Evolutionary conservation across 2,797 vertebrate species (phyloP).

Genomic region (Notolabrus celidotus): DNA sequence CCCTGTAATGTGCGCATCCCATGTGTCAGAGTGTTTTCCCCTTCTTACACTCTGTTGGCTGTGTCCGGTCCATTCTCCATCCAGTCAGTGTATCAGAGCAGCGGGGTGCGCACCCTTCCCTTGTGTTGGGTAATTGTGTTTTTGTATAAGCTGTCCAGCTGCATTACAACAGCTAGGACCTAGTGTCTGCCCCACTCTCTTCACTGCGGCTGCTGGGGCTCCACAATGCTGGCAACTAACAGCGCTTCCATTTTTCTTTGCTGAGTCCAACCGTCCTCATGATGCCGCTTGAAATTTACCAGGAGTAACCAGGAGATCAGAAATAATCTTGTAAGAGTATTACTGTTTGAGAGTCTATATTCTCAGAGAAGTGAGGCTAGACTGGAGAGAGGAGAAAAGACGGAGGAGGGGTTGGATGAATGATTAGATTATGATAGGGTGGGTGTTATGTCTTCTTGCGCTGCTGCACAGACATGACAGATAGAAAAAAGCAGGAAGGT

Average conservation of each 20-base stretch:
- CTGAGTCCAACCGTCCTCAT: conserved; percentile 26
- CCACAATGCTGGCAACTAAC: conserved; percentile 39
- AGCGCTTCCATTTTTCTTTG: conserved; percentile 18
- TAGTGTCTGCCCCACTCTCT: conserved; percentile 58
- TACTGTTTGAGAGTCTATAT: conserved; percentile 23
- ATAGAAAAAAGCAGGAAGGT: conserved; percentile 34
- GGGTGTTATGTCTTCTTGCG: conserved; percentile 54
- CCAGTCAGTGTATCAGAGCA: conserved; percentile 49
- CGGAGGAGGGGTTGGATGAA: conserved; percentile 20
- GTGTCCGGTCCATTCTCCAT: conserved; percentile 47
- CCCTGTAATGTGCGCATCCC: conserved; percentile 24
- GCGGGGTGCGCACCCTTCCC: conserved; percentile 37
- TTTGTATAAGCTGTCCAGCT: conserved; percentile 74
- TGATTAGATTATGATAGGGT: conserved; percentile 59
- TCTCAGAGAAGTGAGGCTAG: conserved; percentile 8
- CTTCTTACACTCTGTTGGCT: conserved; percentile 19
- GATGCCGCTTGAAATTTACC: conserved; percentile 37
- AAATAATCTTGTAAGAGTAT: neutral
- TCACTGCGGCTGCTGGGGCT: conserved; percentile 52
- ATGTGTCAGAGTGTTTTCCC: neutral
- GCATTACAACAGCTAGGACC: conserved; percentile 62
- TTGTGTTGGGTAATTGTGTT: conserved; percentile 74
- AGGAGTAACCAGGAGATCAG: conserved; percentile 36
- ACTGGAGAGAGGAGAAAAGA: conserved; percentile 10
- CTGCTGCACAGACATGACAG: conserved; percentile 52